A percentile compares a stretch with the other conserved stretches of the same genome.
phyloP scores from a whole-genome alignment of 2,888 invertebrate species.

The Drosophila ustulata region DNA sequence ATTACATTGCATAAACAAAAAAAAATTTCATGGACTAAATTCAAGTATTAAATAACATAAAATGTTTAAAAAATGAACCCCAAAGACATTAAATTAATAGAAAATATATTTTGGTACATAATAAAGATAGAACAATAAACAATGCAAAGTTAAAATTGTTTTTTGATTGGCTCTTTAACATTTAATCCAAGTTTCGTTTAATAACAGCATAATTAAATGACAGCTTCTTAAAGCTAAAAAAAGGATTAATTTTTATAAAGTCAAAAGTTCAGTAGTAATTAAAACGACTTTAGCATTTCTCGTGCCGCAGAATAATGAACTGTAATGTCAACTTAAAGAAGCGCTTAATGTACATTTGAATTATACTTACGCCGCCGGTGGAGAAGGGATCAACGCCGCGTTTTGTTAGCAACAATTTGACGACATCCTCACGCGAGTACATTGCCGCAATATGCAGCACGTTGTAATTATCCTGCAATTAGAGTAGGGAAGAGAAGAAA shows the following conservation, averaged over 20 bases:
- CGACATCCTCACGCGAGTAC: slow-evolving; percentile 97
- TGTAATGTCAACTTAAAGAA: neutral
- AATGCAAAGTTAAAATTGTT: no score
- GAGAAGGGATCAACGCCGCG: slow-evolving; percentile 96
- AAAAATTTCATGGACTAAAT: no score
- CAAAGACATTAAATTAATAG: no score
- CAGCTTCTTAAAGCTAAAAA: no score
- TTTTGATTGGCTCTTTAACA: no score
- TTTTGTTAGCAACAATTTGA: slow-evolving; percentile 94
- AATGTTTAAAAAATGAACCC: no score
- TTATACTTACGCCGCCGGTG: slow-evolving; percentile 94
- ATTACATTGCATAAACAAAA: no score
- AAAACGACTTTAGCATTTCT: neutral
- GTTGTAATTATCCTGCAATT: slow-evolving; percentile 96
- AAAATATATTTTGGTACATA: no score
- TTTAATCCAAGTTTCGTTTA: no score
- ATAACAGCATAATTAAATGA: no score
- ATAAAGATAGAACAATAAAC: no score
- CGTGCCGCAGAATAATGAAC: slow-evolving; percentile 3
- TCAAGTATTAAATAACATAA: no score
- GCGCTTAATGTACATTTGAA: slow-evolving; percentile 13
- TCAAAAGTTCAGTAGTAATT: neutral
- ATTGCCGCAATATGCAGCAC: slow-evolving; percentile 97
- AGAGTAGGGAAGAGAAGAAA: slow-evolving; percentile 11
- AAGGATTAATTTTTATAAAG: neutral